These are phyloP conservation scores for Suricata suricatta DNA, from an alignment of 2,113 vertebrate genomes.

Conservation along the genomic window DNA sequence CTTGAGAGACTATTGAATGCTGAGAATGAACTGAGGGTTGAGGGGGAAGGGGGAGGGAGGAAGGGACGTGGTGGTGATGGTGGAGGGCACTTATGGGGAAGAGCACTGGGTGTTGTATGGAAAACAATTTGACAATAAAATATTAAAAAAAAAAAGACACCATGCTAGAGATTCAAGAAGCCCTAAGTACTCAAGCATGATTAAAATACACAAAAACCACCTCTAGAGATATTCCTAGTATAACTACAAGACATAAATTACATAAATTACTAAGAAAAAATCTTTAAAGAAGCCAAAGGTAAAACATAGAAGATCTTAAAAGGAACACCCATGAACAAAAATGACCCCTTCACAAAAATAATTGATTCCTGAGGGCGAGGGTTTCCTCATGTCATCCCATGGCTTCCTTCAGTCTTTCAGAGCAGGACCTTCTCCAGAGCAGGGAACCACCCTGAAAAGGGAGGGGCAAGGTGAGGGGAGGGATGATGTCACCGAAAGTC, in stretches of 20 bases:
- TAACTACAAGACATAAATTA: background rate
- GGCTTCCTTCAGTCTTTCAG: background rate
- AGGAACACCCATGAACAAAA: background rate
- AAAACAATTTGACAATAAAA: too few relatives aligned
- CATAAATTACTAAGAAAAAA: background rate
- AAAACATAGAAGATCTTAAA: background rate
- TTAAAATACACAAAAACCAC: background rate
- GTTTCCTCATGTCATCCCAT: background rate
- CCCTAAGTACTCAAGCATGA: background rate
- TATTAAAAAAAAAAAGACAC: background rate
- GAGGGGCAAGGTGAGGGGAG: background rate
- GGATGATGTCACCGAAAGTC: conserved; percentile 91
- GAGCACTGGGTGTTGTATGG: too few relatives aligned
- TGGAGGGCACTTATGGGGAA: too few relatives aligned
- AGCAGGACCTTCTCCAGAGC: background rate
- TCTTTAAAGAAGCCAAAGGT: background rate
- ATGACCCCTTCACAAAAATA: background rate
- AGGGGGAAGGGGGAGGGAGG: too few relatives aligned
- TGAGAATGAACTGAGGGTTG: too few relatives aligned
- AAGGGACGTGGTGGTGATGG: too few relatives aligned
- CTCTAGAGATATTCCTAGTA: background rate
- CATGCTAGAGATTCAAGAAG: background rate
- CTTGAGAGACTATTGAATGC: too few relatives aligned
- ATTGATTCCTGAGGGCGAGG: background rate
- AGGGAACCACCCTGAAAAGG: background rate